A percentile compares a stretch with the other conserved stretches of the same genome.
Conservation (phyloP, 1,140 invertebrate species). For the Drosophila bocki region DNA sequence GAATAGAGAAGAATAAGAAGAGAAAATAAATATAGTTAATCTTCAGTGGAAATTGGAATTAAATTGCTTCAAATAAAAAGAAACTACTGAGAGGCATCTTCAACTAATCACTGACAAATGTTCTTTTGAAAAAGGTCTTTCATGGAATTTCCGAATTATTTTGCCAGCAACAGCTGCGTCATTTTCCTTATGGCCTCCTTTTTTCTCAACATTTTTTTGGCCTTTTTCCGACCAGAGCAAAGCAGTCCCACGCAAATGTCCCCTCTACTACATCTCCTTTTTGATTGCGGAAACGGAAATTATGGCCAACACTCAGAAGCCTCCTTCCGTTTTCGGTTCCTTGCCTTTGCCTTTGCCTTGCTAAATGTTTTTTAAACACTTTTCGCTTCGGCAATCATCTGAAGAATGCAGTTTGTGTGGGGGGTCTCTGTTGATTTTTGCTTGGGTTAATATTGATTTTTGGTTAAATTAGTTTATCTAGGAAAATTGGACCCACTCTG, state of each 20-base stretch:
- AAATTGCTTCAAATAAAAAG: not conserved
- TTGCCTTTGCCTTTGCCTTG: not conserved
- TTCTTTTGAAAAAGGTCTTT: constrained; percentile 1
- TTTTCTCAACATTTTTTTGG: constrained; percentile 4
- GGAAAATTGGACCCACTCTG: constrained; percentile 34
- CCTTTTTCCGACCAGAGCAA: not conserved
- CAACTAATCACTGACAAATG: constrained; percentile 1
- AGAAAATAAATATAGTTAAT: not conserved
- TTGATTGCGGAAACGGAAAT: constrained; percentile 74
- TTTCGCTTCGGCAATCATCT: constrained; percentile 24
- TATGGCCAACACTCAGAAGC: constrained; percentile 39
- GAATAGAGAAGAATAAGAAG: not conserved
- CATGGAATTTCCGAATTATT: not conserved
- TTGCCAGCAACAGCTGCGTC: constrained; percentile 19
- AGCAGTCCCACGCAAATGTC: constrained; percentile 28
- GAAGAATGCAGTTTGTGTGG: constrained; percentile 51
- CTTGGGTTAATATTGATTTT: constrained; percentile 71
- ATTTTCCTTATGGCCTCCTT: constrained; percentile 9
- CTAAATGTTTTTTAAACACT: constrained; percentile 51
- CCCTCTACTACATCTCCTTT: constrained; percentile 33
- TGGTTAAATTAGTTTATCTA: constrained; percentile 50
- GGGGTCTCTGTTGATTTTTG: constrained; percentile 55
- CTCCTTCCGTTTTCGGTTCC: constrained; percentile 6
- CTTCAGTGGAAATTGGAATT: not conserved
- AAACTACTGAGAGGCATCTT: not conserved